These are phyloP conservation scores for Mystacides longicornis DNA, from an alignment of 2,888 invertebrate genomes.

Conservation along the genomic window DNA sequence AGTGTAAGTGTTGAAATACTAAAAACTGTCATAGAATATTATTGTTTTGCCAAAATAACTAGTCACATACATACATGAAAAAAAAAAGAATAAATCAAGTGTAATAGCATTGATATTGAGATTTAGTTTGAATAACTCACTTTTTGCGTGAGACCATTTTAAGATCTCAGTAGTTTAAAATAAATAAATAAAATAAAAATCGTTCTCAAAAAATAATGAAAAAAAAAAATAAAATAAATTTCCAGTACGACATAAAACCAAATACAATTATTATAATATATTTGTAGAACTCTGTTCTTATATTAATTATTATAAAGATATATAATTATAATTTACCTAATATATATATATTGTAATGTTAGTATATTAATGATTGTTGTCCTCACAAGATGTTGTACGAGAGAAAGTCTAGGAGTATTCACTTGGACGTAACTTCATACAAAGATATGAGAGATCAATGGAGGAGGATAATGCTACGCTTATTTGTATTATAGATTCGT, in stretches of 20 bases:
- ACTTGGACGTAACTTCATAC: neutral
- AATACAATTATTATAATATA: no score
- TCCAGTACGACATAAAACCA: no score
- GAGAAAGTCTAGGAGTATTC: neutral
- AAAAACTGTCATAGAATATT: constrained; percentile 1
- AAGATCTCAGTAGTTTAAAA: no score
- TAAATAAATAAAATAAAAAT: no score
- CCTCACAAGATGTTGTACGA: constrained; percentile 9
- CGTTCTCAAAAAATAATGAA: no score
- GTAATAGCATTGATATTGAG: no score
- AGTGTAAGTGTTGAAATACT: constrained; percentile 12
- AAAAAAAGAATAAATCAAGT: no score
- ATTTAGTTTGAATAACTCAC: no score
- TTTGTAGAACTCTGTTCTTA: constrained; percentile 1
- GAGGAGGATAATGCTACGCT: constrained; percentile 21
- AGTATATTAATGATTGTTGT: constrained; percentile 20
- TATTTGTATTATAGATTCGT: constrained; percentile 24
- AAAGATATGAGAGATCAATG: neutral
- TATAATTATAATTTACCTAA: neutral
- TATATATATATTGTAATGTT: neutral
- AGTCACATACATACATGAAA: constrained; percentile 12
- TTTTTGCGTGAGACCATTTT: no score
- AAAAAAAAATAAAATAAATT: no score
- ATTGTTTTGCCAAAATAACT: constrained; percentile 16
- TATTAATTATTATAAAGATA: neutral